A percentile compares a stretch with the other conserved stretches of the same genome.
Evolutionary conservation across 2,113 vertebrate species (phyloP).

Genomic region (Odontesthes bonariensis): DNA sequence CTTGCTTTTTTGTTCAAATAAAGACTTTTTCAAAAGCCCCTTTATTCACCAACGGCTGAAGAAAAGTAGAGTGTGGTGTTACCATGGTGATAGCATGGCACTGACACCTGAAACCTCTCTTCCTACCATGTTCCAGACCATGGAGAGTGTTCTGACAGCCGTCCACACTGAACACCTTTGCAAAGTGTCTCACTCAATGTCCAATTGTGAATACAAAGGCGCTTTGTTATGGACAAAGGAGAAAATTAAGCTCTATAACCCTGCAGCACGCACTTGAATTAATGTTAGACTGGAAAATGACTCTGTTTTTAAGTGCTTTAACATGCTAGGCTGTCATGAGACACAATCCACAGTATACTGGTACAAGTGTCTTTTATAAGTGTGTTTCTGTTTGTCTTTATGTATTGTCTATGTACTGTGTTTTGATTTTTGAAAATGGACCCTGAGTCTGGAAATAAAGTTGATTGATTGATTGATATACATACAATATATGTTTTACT

Average conservation of each 20-base stretch:
- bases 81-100: conserved; percentile 71
- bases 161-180: conserved; percentile 72
- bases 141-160: conserved; percentile 63
- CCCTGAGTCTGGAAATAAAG: no score
- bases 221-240: conserved; percentile 52
- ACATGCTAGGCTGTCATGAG: conserved; percentile 14
- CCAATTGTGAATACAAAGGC: conserved; percentile 67
- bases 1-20: conserved; percentile 77
- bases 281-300: conserved; percentile 41
- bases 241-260: conserved; percentile 39
- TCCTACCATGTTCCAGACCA: conserved; percentile 68
- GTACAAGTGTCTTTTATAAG: no score
- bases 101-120: conserved; percentile 80
- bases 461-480: no score
- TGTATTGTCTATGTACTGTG: no score
- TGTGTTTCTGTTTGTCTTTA: no score
- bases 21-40: conserved; percentile 78
- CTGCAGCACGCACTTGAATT: conserved; percentile 26
- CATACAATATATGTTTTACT: neutral
- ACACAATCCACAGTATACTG: conserved; percentile 26
- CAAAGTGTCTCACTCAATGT: conserved; percentile 64
- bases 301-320: conserved; percentile 31
- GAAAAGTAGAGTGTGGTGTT: conserved; percentile 79
- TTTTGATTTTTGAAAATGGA: no score
- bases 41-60: conserved; percentile 74